phyloP scores from a whole-genome alignment of 2,888 invertebrate genomes.

The Chymomyza procnemis region DNA sequence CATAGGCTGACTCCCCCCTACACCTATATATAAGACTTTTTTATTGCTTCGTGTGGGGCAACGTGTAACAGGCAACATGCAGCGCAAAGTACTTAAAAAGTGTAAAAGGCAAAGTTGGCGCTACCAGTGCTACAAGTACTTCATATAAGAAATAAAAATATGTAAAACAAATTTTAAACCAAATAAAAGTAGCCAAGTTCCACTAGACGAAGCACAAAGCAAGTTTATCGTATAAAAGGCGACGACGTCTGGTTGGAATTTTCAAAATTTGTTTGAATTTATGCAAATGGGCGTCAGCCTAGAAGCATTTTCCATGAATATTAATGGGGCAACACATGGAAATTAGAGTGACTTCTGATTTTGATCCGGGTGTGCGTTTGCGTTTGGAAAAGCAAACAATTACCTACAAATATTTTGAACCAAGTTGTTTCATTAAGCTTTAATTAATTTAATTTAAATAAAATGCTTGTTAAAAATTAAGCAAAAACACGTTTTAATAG shows the following conservation, averaged over 20 bases:
- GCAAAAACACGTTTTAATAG: no score
- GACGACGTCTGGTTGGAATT: neutral
- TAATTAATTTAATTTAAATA: no score
- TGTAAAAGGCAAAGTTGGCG: slow-evolving; percentile 26
- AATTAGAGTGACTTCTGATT: slow-evolving; percentile 42
- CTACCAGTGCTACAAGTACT: neutral
- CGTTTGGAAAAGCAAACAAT: slow-evolving; percentile 39
- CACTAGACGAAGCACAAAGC: neutral
- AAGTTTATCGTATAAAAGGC: neutral
- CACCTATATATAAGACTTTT: neutral
- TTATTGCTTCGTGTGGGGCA: neutral
- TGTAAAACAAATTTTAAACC: slow-evolving; percentile 20
- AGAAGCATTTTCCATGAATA: slow-evolving; percentile 57
- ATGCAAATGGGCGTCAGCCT: slow-evolving; percentile 36
- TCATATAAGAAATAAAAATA: slow-evolving; percentile 20
- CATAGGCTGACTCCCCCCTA: neutral
- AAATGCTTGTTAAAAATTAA: neutral
- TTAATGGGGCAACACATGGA: slow-evolving; percentile 67
- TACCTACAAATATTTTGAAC: neutral
- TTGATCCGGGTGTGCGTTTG: slow-evolving; percentile 15
- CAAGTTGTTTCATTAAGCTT: slow-evolving; percentile 12
- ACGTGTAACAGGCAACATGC: neutral
- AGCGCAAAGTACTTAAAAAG: slow-evolving; percentile 22
- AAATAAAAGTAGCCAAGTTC: slow-evolving; percentile 25
- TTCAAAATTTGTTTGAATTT: slow-evolving; percentile 8